Evolutionary conservation across 1,140 invertebrate genomes (phyloP), one percentile per base, ranked within the genome.

Genomic region (Aphis craccivora): DNA sequence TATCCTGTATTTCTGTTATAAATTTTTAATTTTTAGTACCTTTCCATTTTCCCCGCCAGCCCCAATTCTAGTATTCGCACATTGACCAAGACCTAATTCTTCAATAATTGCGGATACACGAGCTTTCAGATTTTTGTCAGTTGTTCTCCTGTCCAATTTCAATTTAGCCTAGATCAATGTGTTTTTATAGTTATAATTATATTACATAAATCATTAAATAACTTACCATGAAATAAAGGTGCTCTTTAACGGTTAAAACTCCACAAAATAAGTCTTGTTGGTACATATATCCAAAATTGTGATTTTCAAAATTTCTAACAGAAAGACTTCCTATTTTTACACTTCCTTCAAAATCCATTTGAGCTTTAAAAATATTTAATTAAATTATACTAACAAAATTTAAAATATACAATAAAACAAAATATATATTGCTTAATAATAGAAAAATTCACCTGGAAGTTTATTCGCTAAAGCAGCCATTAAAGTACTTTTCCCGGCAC

Each of bases 401-500:
- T n/a, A 43, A 25, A 84, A 25, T 84, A 83, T 43, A 30, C 40
- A 86, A 25, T 30, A 43, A 25, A 25, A 23, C 6, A 25, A 43
- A 23, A 25, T 37, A n/a, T 76, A 35, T 76, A 6, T 83, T 83
- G 20, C n/a, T 83, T 8, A 83, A 37, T n/a, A 76, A 51, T 60
- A 37, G 9, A 83, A 37, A 97, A 93, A 2, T 35, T 76, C 96
- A 97, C 97, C 96, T 95, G 97, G 96, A 94, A 96, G 96, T 95
- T 98, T 96, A 95, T 97, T 97, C 7, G 98, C 98, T 86, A 99
- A 95, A 9, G 98, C 97, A 93, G 98, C 97, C 96, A 99, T 97
- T n/a, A 99, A 95, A 0, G 98, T 99, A 93, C 98, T 99, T 96
- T 99, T 99, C 2, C 99, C 99, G 55, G 98, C 98, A 45, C 99